Conservation (phyloP, 2,888 invertebrate species). For the Lasioglossum calceatum region DNA sequence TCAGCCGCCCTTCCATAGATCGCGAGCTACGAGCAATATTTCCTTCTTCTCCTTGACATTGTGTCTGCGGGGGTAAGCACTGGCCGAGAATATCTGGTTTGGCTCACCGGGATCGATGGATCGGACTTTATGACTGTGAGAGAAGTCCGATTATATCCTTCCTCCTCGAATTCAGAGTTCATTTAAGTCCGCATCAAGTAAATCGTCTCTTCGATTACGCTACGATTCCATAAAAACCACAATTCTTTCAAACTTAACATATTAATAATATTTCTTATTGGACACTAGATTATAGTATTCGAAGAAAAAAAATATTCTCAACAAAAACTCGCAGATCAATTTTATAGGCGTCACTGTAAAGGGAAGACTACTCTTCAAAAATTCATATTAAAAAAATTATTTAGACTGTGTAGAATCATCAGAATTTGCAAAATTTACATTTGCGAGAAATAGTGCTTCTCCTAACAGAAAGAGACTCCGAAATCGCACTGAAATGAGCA, state of each 20-base stretch:
- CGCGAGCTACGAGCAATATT: constrained; percentile 64
- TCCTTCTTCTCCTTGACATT: constrained; percentile 53
- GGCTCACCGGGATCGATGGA: constrained; percentile 38
- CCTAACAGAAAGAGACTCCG: too few species aligned
- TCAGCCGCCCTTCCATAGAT: constrained; percentile 58
- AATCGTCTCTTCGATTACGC: not conserved
- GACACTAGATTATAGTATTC: too few species aligned
- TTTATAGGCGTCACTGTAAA: not conserved
- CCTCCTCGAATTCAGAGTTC: not conserved
- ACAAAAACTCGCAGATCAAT: not conserved
- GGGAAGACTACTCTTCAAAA: not conserved
- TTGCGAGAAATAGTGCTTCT: not conserved
- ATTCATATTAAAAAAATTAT: not conserved
- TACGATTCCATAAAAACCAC: not conserved
- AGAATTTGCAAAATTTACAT: not conserved
- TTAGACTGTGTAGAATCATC: not conserved
- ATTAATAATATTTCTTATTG: too few species aligned
- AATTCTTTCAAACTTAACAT: not conserved
- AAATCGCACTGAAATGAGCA: not conserved
- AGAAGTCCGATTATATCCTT: not conserved
- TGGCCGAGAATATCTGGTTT: constrained; percentile 37
- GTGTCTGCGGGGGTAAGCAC: constrained; percentile 44
- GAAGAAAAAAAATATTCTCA: too few species aligned
- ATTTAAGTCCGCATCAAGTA: not conserved
- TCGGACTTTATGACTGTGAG: constrained; percentile 34